Conservation (phyloP, 2,797 vertebrate genomes). For the Hydrophis major region DNA sequence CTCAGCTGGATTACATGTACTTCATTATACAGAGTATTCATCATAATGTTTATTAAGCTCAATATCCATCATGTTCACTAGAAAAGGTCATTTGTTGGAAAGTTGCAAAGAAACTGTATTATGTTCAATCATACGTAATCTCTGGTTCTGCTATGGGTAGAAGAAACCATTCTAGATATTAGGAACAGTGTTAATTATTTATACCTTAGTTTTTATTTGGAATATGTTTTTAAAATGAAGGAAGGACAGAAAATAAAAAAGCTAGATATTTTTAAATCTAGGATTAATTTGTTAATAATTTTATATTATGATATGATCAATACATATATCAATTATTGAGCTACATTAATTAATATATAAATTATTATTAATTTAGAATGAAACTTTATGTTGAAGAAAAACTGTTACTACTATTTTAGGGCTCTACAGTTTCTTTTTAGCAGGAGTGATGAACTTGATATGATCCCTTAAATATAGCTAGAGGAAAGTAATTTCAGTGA, state of each 20-base stretch:
- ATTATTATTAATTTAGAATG: not conserved
- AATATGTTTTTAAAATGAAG: not conserved
- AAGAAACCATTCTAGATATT: not conserved
- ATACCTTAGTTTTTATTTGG: no score
- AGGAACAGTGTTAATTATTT: not conserved
- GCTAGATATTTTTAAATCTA: not conserved
- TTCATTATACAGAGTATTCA: no score
- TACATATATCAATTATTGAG: no score
- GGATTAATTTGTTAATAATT: no score
- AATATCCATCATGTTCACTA: no score
- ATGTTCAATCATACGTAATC: no score
- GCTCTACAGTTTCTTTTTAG: not conserved
- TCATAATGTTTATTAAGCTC: no score
- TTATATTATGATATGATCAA: no score
- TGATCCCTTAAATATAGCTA: not conserved
- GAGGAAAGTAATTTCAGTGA: not conserved
- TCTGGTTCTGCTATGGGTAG: not conserved
- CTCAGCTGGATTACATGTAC: no score
- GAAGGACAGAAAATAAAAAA: no score
- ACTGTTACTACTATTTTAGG: conserved; percentile 8
- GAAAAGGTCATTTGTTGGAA: no score
- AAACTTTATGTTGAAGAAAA: not conserved
- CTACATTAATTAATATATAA: not conserved
- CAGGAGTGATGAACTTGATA: conserved; percentile 7
- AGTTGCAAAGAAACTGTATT: no score